These are phyloP conservation scores for Acrobasis consociella DNA, from an alignment of 2,888 invertebrate species.

Conservation along the genomic window DNA sequence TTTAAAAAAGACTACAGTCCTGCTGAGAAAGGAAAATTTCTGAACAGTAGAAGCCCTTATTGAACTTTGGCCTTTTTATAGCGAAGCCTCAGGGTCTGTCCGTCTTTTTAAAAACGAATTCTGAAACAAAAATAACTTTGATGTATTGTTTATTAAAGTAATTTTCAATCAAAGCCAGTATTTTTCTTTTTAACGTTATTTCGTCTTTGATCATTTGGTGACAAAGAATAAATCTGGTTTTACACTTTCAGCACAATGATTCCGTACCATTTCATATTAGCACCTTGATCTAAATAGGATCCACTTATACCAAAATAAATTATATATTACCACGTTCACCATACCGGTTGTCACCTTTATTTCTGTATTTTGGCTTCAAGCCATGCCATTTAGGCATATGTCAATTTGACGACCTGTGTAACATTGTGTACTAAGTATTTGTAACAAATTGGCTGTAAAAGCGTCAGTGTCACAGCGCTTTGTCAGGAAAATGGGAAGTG, in stretches of 20 bases:
- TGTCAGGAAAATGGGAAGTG: slow-evolving; percentile 17
- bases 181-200: no score
- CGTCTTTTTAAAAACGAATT: no score
- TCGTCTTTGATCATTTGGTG: no score
- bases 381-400: slow-evolving; percentile 55
- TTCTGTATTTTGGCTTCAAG: slow-evolving; percentile 48
- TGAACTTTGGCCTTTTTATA: no score
- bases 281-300: slow-evolving; percentile 47
- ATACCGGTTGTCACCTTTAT: slow-evolving; percentile 39
- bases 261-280: slow-evolving; percentile 26
- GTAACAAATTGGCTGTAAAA: neutral
- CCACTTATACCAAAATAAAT: slow-evolving; percentile 37
- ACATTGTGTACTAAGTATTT: slow-evolving; percentile 28
- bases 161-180: no score
- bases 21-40: neutral
- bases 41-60: neutral
- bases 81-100: no score
- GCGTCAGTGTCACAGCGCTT: neutral
- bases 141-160: no score
- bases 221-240: no score
- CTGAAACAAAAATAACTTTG: no score
- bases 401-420: slow-evolving; percentile 42
- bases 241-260: no score
- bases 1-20: neutral
- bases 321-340: slow-evolving; percentile 32